Conservation (phyloP, 2,888 invertebrate genomes). For the Leucophenga montana region DNA sequence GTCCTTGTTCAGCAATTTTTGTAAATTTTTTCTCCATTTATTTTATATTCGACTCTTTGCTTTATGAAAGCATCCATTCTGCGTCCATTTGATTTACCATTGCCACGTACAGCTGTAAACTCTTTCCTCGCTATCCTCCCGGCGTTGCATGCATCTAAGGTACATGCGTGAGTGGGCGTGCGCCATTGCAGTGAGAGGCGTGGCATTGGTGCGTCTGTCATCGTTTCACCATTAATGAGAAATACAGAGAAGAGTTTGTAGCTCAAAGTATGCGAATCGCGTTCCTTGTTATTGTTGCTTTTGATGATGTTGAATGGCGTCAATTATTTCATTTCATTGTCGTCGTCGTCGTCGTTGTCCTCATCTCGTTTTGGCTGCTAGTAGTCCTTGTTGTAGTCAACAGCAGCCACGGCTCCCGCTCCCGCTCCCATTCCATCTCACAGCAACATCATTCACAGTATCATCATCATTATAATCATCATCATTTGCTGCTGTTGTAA, state of each 20-base stretch:
- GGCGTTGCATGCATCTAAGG: background rate
- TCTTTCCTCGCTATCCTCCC: no score
- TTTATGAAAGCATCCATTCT: no score
- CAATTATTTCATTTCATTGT: slow-evolving; percentile 67
- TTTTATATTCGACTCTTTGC: no score
- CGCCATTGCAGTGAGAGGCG: slow-evolving; percentile 50
- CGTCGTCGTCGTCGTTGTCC: slow-evolving; percentile 30
- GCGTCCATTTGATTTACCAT: no score
- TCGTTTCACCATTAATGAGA: slow-evolving; percentile 65
- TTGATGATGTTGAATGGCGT: slow-evolving; percentile 61
- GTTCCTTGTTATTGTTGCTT: slow-evolving; percentile 35
- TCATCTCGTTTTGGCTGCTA: background rate
- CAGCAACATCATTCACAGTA: no score
- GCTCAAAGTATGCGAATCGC: slow-evolving; percentile 2
- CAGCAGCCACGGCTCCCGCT: background rate
- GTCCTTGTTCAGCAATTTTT: no score
- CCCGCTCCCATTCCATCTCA: no score
- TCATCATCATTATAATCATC: background rate
- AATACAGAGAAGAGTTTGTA: slow-evolving; percentile 38
- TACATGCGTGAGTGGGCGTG: slow-evolving; percentile 19
- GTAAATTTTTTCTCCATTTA: no score
- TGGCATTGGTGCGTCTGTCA: slow-evolving; percentile 43
- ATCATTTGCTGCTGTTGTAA: slow-evolving; percentile 44
- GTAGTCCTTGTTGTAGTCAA: slow-evolving; percentile 13
- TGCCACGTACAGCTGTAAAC: no score